Evolutionary conservation across 2,113 vertebrate species (phyloP), one percentile per base, ranked within the genome.

Genomic region (Lota lota): DNA sequence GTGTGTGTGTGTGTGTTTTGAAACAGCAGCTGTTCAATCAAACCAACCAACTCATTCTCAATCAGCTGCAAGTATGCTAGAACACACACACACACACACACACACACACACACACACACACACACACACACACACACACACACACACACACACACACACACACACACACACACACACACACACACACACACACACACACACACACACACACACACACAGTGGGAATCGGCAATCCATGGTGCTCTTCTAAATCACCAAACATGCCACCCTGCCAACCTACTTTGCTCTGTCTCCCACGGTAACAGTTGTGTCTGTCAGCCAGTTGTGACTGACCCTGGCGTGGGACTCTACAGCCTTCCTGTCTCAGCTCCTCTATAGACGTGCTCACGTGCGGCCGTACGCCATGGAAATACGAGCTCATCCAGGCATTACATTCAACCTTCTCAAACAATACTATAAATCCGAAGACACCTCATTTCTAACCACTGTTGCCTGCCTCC

Each of bases 1-100:
- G 57, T 19, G 57, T 21, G 19, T 16, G 16, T 73, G 73, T 79
- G 17, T 63, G 62, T 5, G 22, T 1, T 21, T 33, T 64, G 67
- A 79, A 64, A 64, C 65, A 75, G 81, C 88, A 89, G 88, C 85
- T 90, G 85, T 88, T 89, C 84, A 89, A 69, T 3, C 1, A 69
- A 69, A 69, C 79, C 21, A 6, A n/a, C 24, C n/a, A 20, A n/a
- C 74, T 87, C 83, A 73, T 66, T 86, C 82, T 85, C 84, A 87
- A 77, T 85, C 81, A 84, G 83, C 73, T 72, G 66, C 80, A 11
- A 20, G 72, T 76, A 70, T 61, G 59, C 62, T 11, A 66, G 72
- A 79, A 75, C 79, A 70, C 79, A 69, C 77, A 12, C 50, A 8
- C 12, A 47, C 10, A 7, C 28, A 7, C 28, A 7, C 28, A 33